Conservation (phyloP, 2,888 invertebrate genomes). For the Lepidonotus clava region DNA sequence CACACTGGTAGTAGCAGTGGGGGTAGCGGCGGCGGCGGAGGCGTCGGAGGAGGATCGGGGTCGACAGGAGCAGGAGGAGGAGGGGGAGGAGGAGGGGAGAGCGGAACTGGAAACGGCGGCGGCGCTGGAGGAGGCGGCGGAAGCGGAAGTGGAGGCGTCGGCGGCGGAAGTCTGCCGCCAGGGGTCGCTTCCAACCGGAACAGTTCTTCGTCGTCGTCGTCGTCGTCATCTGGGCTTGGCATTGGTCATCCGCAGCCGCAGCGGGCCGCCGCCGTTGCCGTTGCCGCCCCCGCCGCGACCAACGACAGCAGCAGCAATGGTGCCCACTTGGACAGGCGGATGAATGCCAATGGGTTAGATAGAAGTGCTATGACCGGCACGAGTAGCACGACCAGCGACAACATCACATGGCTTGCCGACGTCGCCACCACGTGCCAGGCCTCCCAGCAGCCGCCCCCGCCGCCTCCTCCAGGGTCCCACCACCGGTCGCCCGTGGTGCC, state of each 20-base stretch:
- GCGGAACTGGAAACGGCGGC: neutral
- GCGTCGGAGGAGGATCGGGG: neutral
- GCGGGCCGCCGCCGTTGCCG: neutral
- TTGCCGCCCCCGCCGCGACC: neutral
- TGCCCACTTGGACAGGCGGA: constrained; percentile 65
- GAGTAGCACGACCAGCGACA: constrained; percentile 64
- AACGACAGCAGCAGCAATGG: neutral
- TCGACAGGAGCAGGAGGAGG: neutral
- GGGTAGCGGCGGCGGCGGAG: neutral
- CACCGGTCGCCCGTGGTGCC: no score
- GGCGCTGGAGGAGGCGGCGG: neutral
- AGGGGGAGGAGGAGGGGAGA: neutral
- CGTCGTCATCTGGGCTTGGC: no score
- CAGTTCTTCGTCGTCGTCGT: no score
- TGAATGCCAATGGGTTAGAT: constrained; percentile 72
- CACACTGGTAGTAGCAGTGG: neutral
- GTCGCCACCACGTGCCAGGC: constrained; percentile 63
- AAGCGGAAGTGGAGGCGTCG: neutral
- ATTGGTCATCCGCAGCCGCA: neutral
- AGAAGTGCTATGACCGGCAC: constrained; percentile 73
- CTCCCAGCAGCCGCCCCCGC: constrained; percentile 56
- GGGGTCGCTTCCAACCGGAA: no score
- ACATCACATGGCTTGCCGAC: constrained; percentile 68
- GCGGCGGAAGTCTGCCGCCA: neutral
- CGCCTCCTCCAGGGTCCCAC: no score